Evolutionary conservation across 2,888 invertebrate species (phyloP).

Genomic region (Lepas anatifera): DNA sequence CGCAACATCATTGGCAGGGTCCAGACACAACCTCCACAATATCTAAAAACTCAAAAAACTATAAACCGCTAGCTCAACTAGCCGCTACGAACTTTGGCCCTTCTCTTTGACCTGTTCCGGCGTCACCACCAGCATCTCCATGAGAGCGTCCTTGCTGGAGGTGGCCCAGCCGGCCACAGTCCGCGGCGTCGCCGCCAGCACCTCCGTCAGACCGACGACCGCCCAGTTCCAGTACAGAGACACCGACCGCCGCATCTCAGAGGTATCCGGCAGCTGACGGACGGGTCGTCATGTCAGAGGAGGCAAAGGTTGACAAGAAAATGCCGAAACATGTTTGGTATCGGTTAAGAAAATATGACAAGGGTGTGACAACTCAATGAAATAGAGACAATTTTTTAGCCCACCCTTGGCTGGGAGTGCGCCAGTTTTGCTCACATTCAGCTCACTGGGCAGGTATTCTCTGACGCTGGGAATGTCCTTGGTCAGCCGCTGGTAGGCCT

Average conservation of each 20-base stretch:
- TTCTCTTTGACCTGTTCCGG: constrained; percentile 1
- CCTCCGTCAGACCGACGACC: neutral
- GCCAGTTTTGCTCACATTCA: neutral
- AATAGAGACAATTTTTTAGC: neutral
- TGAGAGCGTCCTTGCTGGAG: neutral
- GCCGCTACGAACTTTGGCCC: neutral
- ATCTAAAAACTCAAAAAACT: too few species aligned
- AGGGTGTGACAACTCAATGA: neutral
- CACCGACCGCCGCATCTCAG: neutral
- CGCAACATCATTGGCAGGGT: too few species aligned
- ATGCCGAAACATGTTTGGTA: too few species aligned
- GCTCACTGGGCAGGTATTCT: neutral
- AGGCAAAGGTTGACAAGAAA: neutral
- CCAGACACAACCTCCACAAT: too few species aligned
- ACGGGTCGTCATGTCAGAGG: neutral
- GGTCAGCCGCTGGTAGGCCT: neutral
- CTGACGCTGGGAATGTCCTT: neutral
- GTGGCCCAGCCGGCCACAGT: neutral
- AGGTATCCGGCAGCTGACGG: neutral
- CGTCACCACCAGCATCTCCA: neutral
- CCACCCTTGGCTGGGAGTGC: neutral
- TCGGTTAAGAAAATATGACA: neutral
- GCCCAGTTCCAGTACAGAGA: constrained; percentile 5
- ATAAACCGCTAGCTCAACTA: too few species aligned
- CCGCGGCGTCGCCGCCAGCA: neutral